Percentiles rank a stretch among this genome's conserved stretches.
Evolutionary conservation across 2,888 invertebrate species (phyloP).

Genomic region (Drosophila buzzatii): DNA sequence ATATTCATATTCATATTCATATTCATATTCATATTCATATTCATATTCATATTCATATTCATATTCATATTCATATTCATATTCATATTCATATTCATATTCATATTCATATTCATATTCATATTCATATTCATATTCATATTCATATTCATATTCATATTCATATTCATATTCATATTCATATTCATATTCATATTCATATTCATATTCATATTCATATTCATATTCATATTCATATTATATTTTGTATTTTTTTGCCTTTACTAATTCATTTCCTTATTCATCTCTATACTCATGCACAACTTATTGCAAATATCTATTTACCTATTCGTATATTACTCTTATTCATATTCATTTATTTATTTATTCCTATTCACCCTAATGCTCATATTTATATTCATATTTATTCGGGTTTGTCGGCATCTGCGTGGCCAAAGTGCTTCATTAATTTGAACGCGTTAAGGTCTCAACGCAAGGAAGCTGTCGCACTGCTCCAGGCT

Average conservation of each 20-base stretch:
- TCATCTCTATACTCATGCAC: background rate
- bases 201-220: no score
- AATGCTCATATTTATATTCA: slow-evolving; percentile 7
- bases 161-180: no score
- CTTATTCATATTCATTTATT: slow-evolving; percentile 2
- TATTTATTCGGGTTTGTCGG: background rate
- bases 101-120: background rate
- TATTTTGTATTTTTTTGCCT: background rate
- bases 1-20: background rate
- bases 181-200: no score
- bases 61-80: background rate
- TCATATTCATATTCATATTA: no score
- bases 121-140: background rate
- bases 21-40: background rate
- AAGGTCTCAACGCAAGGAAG: background rate
- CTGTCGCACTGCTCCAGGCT: background rate
- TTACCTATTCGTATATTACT: background rate
- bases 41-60: no score
- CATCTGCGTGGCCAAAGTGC: background rate
- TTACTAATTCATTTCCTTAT: background rate
- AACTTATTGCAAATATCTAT: background rate
- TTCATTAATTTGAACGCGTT: slow-evolving; percentile 3
- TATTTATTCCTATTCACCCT: background rate
- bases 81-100: slow-evolving; percentile 3
- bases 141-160: no score